Conservation (phyloP, 1,140 invertebrate species). For the Triops cancriformis region DNA sequence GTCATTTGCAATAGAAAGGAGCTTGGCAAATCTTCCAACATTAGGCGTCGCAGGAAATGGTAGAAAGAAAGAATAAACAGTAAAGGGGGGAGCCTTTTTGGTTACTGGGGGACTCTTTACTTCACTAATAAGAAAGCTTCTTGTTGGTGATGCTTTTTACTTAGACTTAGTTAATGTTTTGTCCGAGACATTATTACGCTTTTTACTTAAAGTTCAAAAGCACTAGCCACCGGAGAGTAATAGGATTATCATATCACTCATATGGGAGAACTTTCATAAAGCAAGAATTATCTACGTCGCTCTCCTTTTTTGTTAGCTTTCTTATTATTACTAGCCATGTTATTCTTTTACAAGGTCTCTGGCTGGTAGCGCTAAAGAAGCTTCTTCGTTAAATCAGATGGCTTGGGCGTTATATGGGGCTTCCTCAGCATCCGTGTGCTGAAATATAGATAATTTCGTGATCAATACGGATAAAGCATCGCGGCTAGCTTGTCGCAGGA, state of each 20-base stretch:
- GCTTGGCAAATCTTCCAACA: neutral
- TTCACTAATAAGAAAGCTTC: neutral
- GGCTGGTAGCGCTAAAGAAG: neutral
- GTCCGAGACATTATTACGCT: neutral
- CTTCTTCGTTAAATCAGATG: neutral
- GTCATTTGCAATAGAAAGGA: neutral
- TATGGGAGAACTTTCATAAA: neutral
- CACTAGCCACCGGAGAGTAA: neutral
- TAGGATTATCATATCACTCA: neutral
- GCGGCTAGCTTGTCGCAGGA: neutral
- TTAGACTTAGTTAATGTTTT: neutral
- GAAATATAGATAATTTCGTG: constrained; percentile 14
- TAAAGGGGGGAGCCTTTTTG: neutral
- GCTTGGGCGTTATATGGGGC: neutral
- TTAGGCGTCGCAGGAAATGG: neutral
- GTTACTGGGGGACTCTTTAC: neutral
- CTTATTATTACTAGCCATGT: neutral
- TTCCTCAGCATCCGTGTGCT: neutral
- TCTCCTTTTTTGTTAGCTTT: neutral
- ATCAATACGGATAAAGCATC: neutral
- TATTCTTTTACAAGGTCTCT: neutral
- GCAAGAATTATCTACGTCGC: neutral
- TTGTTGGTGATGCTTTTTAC: neutral
- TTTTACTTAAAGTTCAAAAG: neutral
- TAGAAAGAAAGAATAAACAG: neutral